Evolutionary conservation across 64 coral and sea anemone genomes (phyloP).

Genomic region (Montipora capricornis): DNA sequence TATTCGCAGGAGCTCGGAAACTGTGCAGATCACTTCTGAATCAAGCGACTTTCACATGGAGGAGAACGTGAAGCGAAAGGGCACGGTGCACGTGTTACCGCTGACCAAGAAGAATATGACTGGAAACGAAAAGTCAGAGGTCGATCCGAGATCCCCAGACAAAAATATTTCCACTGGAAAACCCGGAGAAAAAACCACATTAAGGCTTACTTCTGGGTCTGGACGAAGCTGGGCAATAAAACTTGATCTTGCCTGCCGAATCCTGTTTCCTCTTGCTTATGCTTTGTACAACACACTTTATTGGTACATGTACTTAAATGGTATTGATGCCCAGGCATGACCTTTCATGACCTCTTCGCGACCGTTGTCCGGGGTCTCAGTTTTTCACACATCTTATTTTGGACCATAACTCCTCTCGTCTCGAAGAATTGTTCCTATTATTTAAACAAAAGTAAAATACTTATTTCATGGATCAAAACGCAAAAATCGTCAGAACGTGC

Average conservation of each 20-base stretch:
- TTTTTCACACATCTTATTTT: too few relatives aligned
- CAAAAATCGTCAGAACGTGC: too few relatives aligned
- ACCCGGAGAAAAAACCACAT: neutral
- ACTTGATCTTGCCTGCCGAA: neutral
- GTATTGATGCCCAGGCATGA: neutral
- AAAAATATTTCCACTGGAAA: neutral
- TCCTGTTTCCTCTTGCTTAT: constrained; percentile 11
- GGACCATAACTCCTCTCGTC: too few relatives aligned
- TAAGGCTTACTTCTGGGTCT: neutral
- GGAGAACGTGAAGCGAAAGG: neutral
- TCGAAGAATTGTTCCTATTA: too few relatives aligned
- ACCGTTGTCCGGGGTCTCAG: too few relatives aligned
- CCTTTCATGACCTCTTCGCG: too few relatives aligned
- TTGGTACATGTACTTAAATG: constrained; percentile 12
- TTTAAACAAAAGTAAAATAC: too few relatives aligned
- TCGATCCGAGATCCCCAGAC: too few relatives aligned
- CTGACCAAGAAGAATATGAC: neutral
- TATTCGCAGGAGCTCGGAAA: neutral
- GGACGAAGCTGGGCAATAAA: neutral
- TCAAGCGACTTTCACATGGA: neutral
- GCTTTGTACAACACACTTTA: neutral
- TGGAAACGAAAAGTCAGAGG: neutral
- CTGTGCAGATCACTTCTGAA: neutral
- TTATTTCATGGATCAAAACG: too few relatives aligned
- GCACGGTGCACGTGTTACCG: constrained; percentile 5